A percentile compares a stretch with the other conserved stretches of the same genome.
These are phyloP conservation scores for Ibidorhyncha struthersii DNA, from an alignment of 2,113 vertebrate species.

Conservation along the genomic window DNA sequence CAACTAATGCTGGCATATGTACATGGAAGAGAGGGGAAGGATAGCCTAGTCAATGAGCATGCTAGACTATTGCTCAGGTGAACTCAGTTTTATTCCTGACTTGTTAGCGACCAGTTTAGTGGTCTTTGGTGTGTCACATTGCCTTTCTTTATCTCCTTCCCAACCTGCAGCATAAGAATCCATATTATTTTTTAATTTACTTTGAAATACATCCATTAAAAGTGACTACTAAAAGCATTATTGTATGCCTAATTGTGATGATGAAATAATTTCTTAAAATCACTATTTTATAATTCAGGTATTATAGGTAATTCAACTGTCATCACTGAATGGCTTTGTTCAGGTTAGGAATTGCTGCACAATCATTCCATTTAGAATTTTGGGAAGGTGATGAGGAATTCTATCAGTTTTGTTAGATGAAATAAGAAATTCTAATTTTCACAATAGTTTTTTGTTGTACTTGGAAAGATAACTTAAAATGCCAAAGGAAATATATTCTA, in stretches of 20 bases:
- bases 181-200: background rate
- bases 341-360: background rate
- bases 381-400: background rate
- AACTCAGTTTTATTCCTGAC: background rate
- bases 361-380: background rate
- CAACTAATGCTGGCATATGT: background rate
- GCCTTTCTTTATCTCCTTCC: background rate
- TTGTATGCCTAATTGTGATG: background rate
- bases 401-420: background rate
- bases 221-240: background rate
- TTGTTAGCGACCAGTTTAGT: background rate
- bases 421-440: background rate
- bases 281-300: background rate
- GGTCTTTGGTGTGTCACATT: background rate
- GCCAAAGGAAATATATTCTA: background rate
- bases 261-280: background rate
- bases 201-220: background rate
- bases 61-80: background rate
- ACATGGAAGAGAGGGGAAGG: background rate
- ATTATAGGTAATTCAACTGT: background rate
- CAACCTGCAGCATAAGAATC: background rate
- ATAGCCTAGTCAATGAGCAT: background rate
- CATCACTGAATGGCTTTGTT: background rate
- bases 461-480: background rate
- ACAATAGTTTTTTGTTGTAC: background rate